Evolutionary conservation across 1,140 invertebrate genomes (phyloP).

Genomic region (Oppia nitens): DNA sequence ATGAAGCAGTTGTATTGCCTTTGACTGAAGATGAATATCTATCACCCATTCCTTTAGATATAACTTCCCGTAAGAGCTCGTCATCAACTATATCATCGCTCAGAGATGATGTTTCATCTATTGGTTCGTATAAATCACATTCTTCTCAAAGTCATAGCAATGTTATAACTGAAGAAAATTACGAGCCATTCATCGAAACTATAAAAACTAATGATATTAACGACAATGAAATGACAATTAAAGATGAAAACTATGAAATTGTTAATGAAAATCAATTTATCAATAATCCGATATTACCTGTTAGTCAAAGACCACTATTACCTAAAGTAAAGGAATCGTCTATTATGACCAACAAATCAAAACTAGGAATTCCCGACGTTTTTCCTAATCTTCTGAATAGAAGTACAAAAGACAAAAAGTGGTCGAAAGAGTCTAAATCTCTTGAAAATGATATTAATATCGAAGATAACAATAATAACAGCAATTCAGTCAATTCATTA

Average conservation of each 20-base stretch:
- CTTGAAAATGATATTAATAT: not conserved
- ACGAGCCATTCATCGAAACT: not conserved
- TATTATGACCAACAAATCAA: not conserved
- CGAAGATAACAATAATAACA: not conserved
- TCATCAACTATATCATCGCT: not conserved
- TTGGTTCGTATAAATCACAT: not conserved
- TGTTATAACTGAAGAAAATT: not conserved
- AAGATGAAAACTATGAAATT: not conserved
- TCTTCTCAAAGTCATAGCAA: not conserved
- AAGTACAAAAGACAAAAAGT: not conserved
- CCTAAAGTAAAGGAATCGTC: not conserved
- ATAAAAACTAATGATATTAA: not conserved
- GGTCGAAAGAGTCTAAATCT: not conserved
- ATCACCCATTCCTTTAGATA: not conserved
- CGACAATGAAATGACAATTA: not conserved
- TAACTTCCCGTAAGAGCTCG: not conserved
- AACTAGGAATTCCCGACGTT: not conserved
- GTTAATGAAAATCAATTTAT: not conserved
- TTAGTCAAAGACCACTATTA: not conserved
- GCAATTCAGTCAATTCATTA: not conserved
- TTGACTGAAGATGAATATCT: not conserved
- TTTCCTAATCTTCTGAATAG: not conserved
- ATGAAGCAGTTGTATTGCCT: not conserved
- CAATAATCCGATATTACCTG: not conserved
- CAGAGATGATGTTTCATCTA: not conserved